These are phyloP conservation scores for Etheostoma spectabile DNA, from an alignment of 2,113 vertebrate species.

Conservation along the genomic window DNA sequence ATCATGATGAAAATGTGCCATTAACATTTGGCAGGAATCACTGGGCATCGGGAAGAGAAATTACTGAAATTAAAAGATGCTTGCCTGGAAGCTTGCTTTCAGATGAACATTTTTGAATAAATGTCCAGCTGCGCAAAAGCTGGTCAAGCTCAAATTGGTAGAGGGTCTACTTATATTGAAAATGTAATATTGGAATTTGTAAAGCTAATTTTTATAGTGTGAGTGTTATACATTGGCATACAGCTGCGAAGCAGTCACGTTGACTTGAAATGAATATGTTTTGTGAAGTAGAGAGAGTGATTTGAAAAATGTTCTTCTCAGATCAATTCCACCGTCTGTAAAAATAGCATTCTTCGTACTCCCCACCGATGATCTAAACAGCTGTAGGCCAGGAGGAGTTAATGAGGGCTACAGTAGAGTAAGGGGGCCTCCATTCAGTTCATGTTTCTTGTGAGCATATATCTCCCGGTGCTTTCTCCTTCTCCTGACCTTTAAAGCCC, in stretches of 20 bases:
- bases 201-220: constrained; percentile 1
- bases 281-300: constrained; percentile 6
- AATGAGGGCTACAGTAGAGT: constrained; percentile 66
- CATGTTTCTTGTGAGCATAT: constrained; percentile 61
- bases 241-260: neutral
- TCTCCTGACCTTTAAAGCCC: constrained; percentile 71
- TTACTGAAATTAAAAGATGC: constrained; percentile 8
- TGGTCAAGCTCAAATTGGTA: constrained; percentile 1
- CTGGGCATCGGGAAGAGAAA: constrained; percentile 27
- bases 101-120: neutral
- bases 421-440: constrained; percentile 63
- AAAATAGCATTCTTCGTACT: constrained; percentile 28
- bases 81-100: constrained; percentile 18
- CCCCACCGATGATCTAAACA: constrained; percentile 59
- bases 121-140: constrained; percentile 4
- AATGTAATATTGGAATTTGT: constrained; percentile 20
- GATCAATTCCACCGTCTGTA: constrained; percentile 25
- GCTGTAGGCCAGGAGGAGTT: constrained; percentile 63
- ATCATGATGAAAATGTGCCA: constrained; percentile 65
- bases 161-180: neutral
- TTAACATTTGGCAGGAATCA: constrained; percentile 62
- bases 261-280: constrained; percentile 24
- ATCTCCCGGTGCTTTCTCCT: constrained; percentile 64
- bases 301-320: constrained; percentile 14
- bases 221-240: constrained; percentile 1